These are phyloP conservation scores for Oreortyx pictus DNA, from an alignment of 2,797 vertebrate species.

Conservation along the genomic window DNA sequence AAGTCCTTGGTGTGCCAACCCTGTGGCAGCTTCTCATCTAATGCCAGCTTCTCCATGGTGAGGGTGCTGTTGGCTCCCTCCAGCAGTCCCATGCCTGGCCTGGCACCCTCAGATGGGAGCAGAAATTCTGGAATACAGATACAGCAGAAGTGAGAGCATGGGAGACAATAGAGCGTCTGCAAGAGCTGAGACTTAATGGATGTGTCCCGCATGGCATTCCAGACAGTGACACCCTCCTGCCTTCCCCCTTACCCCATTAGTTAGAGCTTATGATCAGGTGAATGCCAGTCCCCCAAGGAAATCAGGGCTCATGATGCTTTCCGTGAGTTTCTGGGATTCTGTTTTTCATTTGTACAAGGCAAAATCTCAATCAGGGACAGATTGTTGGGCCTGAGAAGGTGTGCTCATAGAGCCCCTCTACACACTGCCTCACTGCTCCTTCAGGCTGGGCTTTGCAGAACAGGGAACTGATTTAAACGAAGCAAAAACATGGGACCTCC, in stretches of 20 bases:
- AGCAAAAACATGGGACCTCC: neutral
- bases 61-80: conserved; percentile 84
- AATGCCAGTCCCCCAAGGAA: neutral
- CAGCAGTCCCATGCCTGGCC: conserved; percentile 81
- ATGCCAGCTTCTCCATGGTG: conserved; percentile 65
- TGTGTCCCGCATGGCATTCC: neutral
- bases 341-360: neutral
- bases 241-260: neutral
- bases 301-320: neutral
- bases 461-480: neutral
- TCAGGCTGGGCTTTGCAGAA: neutral
- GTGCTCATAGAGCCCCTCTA: neutral
- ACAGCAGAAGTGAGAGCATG: neutral
- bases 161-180: neutral
- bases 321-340: neutral
- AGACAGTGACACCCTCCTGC: neutral
- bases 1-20: conserved; percentile 66
- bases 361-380: neutral
- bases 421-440: neutral
- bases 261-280: neutral
- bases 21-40: conserved; percentile 47
- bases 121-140: conserved; percentile 46
- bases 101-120: neutral
- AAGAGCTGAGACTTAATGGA: neutral
- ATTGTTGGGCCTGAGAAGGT: neutral